Conservation (phyloP, 2,797 vertebrate species). For the Thamnophis elegans region DNA sequence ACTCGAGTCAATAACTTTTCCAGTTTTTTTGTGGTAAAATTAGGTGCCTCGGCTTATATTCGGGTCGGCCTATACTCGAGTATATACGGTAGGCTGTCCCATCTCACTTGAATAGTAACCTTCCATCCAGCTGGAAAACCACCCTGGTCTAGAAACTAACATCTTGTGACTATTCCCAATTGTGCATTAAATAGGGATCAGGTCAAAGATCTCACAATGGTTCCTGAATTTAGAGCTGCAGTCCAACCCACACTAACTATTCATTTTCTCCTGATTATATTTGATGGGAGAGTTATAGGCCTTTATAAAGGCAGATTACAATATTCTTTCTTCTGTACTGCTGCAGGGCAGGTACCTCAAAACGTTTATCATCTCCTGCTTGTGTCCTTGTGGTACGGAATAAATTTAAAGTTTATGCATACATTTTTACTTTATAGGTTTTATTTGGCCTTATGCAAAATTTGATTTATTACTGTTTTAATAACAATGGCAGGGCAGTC, state of each 20-base stretch:
- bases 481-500: neutral
- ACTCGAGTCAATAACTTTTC: no score
- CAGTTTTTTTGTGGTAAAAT: no score
- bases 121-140: neutral
- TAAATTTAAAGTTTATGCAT: neutral
- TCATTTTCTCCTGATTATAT: neutral
- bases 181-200: neutral
- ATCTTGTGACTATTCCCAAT: neutral
- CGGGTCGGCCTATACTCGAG: no score
- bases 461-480: neutral
- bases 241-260: neutral
- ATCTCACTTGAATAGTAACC: neutral
- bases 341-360: neutral
- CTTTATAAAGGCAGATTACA: neutral
- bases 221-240: neutral
- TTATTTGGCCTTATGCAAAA: neutral
- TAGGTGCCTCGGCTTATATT: no score
- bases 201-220: neutral
- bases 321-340: neutral
- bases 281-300: neutral
- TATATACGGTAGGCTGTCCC: neutral
- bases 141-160: neutral
- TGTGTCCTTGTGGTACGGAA: neutral
- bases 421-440: neutral
- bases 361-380: neutral